These are phyloP conservation scores for Hephaestus fuliginosus DNA, from an alignment of 2,797 vertebrate genomes.

Conservation along the genomic window DNA sequence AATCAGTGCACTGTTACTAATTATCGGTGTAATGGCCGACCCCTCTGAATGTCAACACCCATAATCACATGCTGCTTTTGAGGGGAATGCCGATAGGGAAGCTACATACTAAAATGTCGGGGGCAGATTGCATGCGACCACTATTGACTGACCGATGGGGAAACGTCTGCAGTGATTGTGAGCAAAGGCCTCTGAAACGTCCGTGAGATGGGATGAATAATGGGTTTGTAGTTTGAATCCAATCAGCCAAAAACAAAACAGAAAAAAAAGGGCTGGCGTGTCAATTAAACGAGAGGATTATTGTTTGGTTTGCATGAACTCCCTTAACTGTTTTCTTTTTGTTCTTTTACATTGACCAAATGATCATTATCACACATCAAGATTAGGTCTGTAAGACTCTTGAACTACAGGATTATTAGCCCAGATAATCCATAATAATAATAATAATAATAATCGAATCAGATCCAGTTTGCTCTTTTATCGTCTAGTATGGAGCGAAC, in stretches of 20 bases:
- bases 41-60: conserved; percentile 67
- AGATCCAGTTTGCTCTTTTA: too few relatives aligned
- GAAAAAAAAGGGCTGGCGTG: background rate
- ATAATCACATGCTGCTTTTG: conserved; percentile 71
- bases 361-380: background rate
- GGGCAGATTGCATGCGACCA: conserved; percentile 77
- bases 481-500: too few relatives aligned
- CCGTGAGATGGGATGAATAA: conserved; percentile 59
- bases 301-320: background rate
- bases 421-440: too few relatives aligned
- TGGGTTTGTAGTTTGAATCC: conserved; percentile 49
- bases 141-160: conserved; percentile 72
- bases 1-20: conserved; percentile 71
- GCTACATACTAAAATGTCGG: conserved; percentile 38
- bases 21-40: conserved; percentile 53
- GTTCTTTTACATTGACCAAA: background rate
- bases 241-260: conserved; percentile 30
- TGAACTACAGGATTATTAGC: too few relatives aligned
- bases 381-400: too few relatives aligned
- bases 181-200: conserved; percentile 47
- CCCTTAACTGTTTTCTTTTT: background rate
- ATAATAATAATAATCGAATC: too few relatives aligned
- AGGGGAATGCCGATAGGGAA: conserved; percentile 78
- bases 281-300: conserved; percentile 22
- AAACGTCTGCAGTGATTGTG: conserved; percentile 75